Evolutionary conservation across 2,888 invertebrate genomes (phyloP), one percentile per base, ranked within the genome.

Genomic region (Diaperis boleti): DNA sequence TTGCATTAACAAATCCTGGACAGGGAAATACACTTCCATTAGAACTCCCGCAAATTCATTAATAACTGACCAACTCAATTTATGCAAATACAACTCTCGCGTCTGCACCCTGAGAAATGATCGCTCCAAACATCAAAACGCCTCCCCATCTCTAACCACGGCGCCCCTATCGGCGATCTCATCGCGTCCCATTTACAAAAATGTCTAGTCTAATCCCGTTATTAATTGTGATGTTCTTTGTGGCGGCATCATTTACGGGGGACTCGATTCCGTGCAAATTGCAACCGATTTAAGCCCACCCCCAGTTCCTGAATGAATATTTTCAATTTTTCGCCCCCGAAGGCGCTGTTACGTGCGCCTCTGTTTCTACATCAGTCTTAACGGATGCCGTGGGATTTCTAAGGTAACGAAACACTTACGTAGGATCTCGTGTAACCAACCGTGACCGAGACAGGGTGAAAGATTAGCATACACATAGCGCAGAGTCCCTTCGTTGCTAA

Each of bases 381-480:
- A 60, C 50, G 50, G 41, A 50, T 37, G 55, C 55, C 61, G 47
- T 45, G 66, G 62, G 64, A 64, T 64, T 66, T 62, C 66, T 26
- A 65, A 67, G 66, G 66, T 64, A 66, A 65, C 59, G 57, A 57
- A 67, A 66, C 65, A 69, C 68, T 69, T 67, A 69, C 35, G 49
- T 50, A 50, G 65, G 68, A 68, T 68, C 60, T 54, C 49, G 63
- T 68, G 64, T 71, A 71, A 71, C 71, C 69, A 71, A 71, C 65
- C 71, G 62, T 69, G 62, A 57, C 56, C 65, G 62, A 50, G 65
- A 57, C 65, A 62, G 66, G 69, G 72, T 71, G 72, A 74, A 74
- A 74, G 75, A 76, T 76, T 76, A 76, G 75, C 76, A 76, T 76
- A 76, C 73, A 76, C 72, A 76, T 71, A 72, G 72, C 68, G 49